Evolutionary conservation across 2,797 vertebrate species (phyloP), one percentile per base, ranked within the genome.

Genomic region (Vireo griseus): DNA sequence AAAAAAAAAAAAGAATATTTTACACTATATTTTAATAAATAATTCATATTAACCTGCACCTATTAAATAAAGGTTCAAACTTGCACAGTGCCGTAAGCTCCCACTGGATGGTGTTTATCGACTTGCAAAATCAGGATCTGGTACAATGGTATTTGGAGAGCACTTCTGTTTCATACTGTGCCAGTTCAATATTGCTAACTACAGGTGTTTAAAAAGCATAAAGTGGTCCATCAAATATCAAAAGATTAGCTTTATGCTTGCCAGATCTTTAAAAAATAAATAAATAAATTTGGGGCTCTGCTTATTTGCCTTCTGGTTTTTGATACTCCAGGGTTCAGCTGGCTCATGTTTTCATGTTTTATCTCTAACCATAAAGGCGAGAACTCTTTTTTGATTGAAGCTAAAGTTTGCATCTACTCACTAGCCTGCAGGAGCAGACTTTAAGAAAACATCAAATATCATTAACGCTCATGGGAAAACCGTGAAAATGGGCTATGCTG

Each of bases 111-210:
- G 63, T 93, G 94, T 95, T 96, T 96, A 96, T 96, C 93, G 22
- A 96, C 95, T 95, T 94, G 93, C 93, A 94, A 95, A 96, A 96
- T 96, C 96, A 96, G 93, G 79, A 92, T 69, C 68, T 94, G 81
- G 91, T 96, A 96, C 91, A 94, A 94, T 94, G 93, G 82, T 96
- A 94, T 86, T 95, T 95, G 94, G 94, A 93, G 42, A 63, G 79
- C 48, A 92, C 51, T 96, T 94, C 92, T 95, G 95, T 97, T 96
- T 94, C 94, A 95, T 97, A 96, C 74, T 85, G 90, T 95, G 95
- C 96, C 95, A 95, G 93, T 95, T 96, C 95, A 95, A 95, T 97
- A 94, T 95, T 96, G 94, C 92, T 95, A 97, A 92, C 90, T 95
- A 97, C 96, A 97, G 94, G 96, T 97, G 94, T 96, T 95, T 94